phyloP scores from a whole-genome alignment of 2,113 vertebrate genomes.

The Anarrhichthys ocellatus region DNA sequence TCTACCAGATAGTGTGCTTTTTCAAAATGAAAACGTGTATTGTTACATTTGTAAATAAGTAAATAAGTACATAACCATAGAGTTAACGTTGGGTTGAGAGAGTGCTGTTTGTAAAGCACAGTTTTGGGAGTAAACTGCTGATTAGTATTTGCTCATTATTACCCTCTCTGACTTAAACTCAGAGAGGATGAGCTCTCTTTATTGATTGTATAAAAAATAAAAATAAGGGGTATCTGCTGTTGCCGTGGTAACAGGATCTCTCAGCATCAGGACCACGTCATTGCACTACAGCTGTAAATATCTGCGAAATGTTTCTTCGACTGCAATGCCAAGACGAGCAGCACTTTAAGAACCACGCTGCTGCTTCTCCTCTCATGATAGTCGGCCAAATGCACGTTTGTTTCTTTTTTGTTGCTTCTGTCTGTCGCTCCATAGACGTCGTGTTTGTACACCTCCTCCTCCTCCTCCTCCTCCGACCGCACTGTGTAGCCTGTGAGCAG shows the following conservation, averaged over 20 bases:
- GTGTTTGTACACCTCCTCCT: background rate
- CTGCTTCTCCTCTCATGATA: constrained; percentile 28
- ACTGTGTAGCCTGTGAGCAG: constrained; percentile 24
- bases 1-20: background rate
- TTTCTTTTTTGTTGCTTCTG: background rate
- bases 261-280: constrained; percentile 33
- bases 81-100: background rate
- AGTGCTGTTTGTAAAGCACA: constrained; percentile 33
- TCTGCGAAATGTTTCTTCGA: constrained; percentile 13
- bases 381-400: constrained; percentile 58
- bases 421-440: constrained; percentile 6
- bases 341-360: constrained; percentile 31
- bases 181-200: background rate
- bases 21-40: background rate
- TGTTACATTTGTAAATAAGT: constrained; percentile 47
- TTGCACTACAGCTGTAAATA: constrained; percentile 32
- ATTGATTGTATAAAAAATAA: background rate
- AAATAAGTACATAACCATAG: constrained; percentile 29
- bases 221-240: constrained; percentile 19
- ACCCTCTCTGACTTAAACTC: constrained; percentile 17
- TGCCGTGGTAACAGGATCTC: constrained; percentile 53
- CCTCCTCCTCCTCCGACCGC: background rate
- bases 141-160: background rate
- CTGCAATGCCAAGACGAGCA: constrained; percentile 64
- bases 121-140: background rate